phyloP scores from a whole-genome alignment of 2,888 invertebrate species.

The Arge pagana region DNA sequence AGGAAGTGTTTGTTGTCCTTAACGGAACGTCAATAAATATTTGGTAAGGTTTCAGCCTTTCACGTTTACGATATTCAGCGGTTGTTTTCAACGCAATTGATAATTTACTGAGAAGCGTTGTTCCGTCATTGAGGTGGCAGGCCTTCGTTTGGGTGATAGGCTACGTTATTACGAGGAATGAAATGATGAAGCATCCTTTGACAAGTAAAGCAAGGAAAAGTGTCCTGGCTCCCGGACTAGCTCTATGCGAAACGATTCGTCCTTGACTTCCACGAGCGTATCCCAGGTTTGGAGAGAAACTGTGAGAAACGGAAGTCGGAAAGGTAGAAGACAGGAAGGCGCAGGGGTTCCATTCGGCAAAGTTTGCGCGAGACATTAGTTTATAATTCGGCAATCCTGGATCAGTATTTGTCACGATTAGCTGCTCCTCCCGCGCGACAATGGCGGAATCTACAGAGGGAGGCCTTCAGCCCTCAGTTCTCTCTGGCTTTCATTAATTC shows the following conservation, averaged over 20 bases:
- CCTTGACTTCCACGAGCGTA: slow-evolving; percentile 24
- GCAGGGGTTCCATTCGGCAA: slow-evolving; percentile 40
- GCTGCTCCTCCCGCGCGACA: slow-evolving; percentile 41
- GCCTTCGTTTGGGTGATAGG: slow-evolving; percentile 19
- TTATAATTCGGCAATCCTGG: slow-evolving; percentile 56
- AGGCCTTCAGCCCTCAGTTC: slow-evolving; percentile 34
- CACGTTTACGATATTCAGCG: no score
- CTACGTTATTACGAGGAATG: slow-evolving; percentile 27
- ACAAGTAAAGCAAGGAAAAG: slow-evolving; percentile 24
- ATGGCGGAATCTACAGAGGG: slow-evolving; percentile 25
- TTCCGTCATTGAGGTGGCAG: no score
- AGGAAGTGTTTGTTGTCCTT: no score
- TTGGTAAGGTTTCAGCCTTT: no score
- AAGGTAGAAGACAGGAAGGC: slow-evolving; percentile 34
- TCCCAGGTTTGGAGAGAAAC: slow-evolving; percentile 13
- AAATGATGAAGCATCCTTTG: slow-evolving; percentile 15
- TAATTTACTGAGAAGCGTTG: no score
- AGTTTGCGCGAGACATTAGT: slow-evolving; percentile 54
- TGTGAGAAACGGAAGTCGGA: slow-evolving; percentile 16
- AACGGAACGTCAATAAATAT: no score
- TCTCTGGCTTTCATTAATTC: slow-evolving; percentile 53
- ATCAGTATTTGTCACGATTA: slow-evolving; percentile 58
- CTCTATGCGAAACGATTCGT: slow-evolving; percentile 33
- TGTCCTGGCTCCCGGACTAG: slow-evolving; percentile 29
- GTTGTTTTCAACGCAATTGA: no score